Percentiles rank a stretch among this genome's conserved stretches.
Conservation (phyloP, 2,797 vertebrate species). For the Sorex maritimensis region DNA sequence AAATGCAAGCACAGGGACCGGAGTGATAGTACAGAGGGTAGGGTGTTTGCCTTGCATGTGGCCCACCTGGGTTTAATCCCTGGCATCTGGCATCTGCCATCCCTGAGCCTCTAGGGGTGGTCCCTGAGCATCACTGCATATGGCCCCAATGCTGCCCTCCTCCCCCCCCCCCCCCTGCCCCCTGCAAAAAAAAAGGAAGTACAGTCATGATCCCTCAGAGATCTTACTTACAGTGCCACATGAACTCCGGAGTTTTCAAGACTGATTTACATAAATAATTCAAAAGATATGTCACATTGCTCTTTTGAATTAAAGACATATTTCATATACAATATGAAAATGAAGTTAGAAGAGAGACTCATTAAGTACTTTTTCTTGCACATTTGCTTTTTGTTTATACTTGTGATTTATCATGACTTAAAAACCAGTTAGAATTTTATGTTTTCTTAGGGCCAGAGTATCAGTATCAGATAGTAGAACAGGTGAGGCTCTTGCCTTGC, state of each 20-base stretch:
- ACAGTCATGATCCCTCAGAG: background rate
- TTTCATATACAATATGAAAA: background rate
- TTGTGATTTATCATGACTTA: background rate
- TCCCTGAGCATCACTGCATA: too few relatives aligned
- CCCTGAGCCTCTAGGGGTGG: too few relatives aligned
- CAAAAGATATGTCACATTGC: background rate
- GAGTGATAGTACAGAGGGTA: background rate
- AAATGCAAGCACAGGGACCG: too few relatives aligned
- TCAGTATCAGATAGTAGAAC: too few relatives aligned
- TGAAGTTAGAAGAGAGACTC: background rate
- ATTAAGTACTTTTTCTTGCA: background rate
- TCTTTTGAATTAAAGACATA: constrained; percentile 10
- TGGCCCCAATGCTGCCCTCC: too few relatives aligned
- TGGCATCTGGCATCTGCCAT: too few relatives aligned
- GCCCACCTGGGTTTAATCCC: too few relatives aligned
- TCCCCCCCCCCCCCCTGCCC: too few relatives aligned
- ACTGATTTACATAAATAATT: background rate
- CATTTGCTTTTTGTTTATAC: constrained; percentile 44
- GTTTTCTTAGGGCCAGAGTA: background rate
- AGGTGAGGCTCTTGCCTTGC: too few relatives aligned
- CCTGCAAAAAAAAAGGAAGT: too few relatives aligned
- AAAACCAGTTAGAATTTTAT: constrained; percentile 30
- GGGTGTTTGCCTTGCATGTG: too few relatives aligned
- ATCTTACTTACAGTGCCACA: background rate
- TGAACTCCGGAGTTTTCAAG: background rate